Percentiles rank a stretch among this genome's conserved stretches.
Evolutionary conservation across 2,113 vertebrate genomes (phyloP).

Genomic region (Phylloscopus trochilus): DNA sequence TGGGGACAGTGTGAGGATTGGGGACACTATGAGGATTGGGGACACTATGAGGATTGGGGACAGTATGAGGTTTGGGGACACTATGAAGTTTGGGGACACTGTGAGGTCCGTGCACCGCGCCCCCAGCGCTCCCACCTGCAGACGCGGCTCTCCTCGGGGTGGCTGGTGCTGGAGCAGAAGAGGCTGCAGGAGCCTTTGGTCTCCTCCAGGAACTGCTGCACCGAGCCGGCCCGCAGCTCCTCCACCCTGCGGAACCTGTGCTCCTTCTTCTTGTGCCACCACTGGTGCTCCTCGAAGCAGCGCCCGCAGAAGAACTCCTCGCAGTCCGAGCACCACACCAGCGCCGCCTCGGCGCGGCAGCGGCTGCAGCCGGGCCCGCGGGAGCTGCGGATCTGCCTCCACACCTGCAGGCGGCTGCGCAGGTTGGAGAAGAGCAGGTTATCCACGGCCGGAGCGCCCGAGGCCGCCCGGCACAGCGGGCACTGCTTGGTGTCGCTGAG

Average conservation of each 20-base stretch:
- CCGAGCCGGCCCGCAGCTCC: constrained; percentile 30
- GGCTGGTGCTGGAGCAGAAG: constrained; percentile 65
- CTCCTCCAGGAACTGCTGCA: constrained; percentile 51
- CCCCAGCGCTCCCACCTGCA: not conserved
- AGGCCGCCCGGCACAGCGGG: constrained; percentile 5
- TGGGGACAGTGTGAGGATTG: accelerated
- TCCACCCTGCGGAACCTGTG: constrained; percentile 46
- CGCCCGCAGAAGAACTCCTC: constrained; percentile 64
- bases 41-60: too few relatives aligned
- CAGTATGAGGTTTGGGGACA: too few relatives aligned
- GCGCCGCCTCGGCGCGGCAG: not conserved
- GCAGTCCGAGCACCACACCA: constrained; percentile 71
- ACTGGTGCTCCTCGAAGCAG: constrained; percentile 70
- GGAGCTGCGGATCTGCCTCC: constrained; percentile 10
- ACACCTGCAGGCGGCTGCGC: constrained; percentile 43
- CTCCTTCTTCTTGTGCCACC: constrained; percentile 66
- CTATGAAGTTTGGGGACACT: accelerated
- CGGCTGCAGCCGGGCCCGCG: not conserved
- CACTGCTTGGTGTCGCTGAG: constrained; percentile 30
- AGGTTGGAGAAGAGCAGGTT: constrained; percentile 70
- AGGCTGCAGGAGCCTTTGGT: constrained; percentile 54
- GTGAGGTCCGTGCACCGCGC: not conserved
- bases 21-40: too few relatives aligned
- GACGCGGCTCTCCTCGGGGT: not conserved
- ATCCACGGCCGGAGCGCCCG: not conserved